Percentiles rank a stretch among this genome's conserved stretches.
Conservation (phyloP, 2,113 vertebrate genomes). For the Ochotona curzoniae region DNA sequence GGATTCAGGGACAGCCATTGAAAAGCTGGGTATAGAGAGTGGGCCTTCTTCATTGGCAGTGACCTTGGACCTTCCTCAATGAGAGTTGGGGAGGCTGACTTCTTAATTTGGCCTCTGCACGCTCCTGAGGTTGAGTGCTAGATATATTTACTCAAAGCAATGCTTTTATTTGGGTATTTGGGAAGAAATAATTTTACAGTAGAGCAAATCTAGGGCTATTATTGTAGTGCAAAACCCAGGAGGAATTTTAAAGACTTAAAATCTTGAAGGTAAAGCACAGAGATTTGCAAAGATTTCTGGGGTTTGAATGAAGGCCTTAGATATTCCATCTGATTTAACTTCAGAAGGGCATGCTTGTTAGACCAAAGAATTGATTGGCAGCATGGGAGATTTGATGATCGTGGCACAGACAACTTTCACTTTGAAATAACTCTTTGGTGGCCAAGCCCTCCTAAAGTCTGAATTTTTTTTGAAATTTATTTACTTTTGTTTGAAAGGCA, state of each 20-base stretch:
- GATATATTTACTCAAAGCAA: not conserved
- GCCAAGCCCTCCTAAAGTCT: not conserved
- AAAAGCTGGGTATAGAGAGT: not conserved
- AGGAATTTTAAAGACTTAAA: slow-evolving; percentile 23
- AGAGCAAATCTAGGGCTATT: slow-evolving; percentile 5
- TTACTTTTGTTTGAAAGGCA: no score
- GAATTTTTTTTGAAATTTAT: not conserved
- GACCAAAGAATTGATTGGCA: not conserved
- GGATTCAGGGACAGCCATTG: no score
- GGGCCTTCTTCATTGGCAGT: no score
- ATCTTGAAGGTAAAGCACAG: not conserved
- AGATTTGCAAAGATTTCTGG: not conserved
- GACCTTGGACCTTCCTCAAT: not conserved
- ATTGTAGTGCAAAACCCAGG: slow-evolving; percentile 17
- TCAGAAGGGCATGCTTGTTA: not conserved
- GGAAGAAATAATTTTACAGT: slow-evolving; percentile 30
- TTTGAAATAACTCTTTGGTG: not conserved
- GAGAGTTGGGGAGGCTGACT: not conserved
- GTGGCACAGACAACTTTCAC: not conserved
- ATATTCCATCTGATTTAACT: not conserved
- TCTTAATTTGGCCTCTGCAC: not conserved
- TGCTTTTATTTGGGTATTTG: slow-evolving; percentile 43
- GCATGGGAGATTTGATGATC: not conserved
- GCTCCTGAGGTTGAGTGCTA: not conserved
- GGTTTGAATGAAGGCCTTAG: not conserved